These are phyloP conservation scores for Formicarius rufipectus DNA, from an alignment of 2,113 vertebrate genomes.

Conservation along the genomic window DNA sequence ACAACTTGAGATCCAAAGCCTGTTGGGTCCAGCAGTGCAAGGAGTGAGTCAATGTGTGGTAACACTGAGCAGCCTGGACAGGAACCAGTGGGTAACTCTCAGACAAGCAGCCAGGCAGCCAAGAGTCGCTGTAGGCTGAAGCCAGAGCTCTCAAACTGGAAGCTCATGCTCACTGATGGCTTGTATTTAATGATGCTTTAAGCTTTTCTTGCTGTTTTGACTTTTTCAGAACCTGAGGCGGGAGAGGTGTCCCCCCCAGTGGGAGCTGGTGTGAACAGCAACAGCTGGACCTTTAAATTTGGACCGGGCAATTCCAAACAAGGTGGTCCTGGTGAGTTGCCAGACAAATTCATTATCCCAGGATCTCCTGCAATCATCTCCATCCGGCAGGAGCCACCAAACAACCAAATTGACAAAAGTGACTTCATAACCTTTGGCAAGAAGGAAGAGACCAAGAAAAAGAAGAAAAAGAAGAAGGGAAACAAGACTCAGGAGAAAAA, in stretches of 20 bases:
- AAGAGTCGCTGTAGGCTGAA: neutral
- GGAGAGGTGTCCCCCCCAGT: conserved; percentile 96
- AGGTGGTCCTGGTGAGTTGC: conserved; percentile 94
- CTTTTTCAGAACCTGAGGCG: conserved; percentile 89
- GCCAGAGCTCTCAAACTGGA: neutral
- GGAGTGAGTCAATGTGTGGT: neutral
- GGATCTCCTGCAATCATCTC: conserved; percentile 99
- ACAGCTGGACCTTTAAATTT: conserved; percentile 99
- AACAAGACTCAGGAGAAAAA: conserved; percentile 94
- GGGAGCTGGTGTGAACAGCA: conserved; percentile 96
- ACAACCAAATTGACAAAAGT: conserved; percentile 92
- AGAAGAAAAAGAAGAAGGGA: conserved; percentile 99
- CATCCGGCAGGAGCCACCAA: conserved; percentile 93
- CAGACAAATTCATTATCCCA: conserved; percentile 98
- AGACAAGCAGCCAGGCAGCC: neutral
- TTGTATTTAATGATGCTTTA: neutral
- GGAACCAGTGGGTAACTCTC: neutral
- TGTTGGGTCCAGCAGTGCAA: neutral
- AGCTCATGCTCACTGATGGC: neutral
- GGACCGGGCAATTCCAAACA: conserved; percentile 92
- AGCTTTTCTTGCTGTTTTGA: conserved; percentile 32
- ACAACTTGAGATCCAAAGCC: neutral
- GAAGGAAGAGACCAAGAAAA: conserved; percentile 98
- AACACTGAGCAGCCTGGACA: neutral
- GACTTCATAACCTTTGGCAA: conserved; percentile 99